Evolutionary conservation across 2,888 invertebrate genomes (phyloP), one percentile per base, ranked within the genome.

Genomic region (Sminthurides aquaticus): DNA sequence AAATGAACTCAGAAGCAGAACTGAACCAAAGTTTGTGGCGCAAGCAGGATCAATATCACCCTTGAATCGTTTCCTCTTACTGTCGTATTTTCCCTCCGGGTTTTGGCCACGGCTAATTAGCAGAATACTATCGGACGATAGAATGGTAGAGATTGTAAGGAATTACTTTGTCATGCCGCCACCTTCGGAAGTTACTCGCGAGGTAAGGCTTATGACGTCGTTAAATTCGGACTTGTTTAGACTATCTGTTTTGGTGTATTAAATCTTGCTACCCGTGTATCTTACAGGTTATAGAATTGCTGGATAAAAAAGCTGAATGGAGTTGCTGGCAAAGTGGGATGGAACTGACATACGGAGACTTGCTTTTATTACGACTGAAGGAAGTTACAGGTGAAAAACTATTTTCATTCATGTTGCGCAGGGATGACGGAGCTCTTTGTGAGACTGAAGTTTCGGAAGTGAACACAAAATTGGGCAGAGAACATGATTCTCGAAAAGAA

Each of bases 41-140:
- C 58, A 68, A 34, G 57, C 68, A 54, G 72, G 74, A 20, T 66
- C 67, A 55, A 55, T 70, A 8, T 67, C 69, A 1, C 60, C 71
- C 11, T 26, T 74, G 1, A 72, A 71, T 58, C 83, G 94, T 0
- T 82, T 97, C 62, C 82, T 99, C 18, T 84, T 98, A 11, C 88
- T 98, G 86, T 93, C 96, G 0, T 99, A 99, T 80, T 93, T 98
- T 77, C 99, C 99, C 1, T 90, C 92, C 70, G 98, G 98, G 0
- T 98, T 99, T 81, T 99, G 98, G 97, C 90, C 97, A 0, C 82
- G 98, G 1, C 84, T 99, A 25, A 89, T 93, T 69, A 91, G 95
- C 54, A 60, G 68, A n/a, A 58, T 68, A n/a, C 80, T 97, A 64
- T 94, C 94, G 0, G 97, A 97, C 77, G 87, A 90, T 71, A 85